Conservation (phyloP, 2,797 vertebrate genomes). For the Enteromius fasciolatus region DNA sequence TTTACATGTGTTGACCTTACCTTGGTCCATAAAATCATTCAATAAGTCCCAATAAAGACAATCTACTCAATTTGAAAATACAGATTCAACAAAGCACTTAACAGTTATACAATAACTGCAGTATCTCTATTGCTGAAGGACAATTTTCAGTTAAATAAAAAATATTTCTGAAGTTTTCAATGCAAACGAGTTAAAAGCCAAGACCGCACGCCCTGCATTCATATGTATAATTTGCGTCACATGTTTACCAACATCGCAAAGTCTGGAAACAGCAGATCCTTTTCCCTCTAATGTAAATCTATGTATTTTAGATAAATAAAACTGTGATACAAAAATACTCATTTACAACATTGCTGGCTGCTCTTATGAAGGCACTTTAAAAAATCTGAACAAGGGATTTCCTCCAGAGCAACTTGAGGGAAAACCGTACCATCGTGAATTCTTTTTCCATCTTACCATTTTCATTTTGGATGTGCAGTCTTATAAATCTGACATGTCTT, state of each 20-base stretch:
- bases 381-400: slow-evolving; percentile 82
- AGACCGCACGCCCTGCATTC: slow-evolving; percentile 46
- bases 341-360: slow-evolving; percentile 84
- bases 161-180: slow-evolving; percentile 42
- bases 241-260: slow-evolving; percentile 41
- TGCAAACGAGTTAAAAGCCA: slow-evolving; percentile 55
- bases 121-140: slow-evolving; percentile 55
- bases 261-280: slow-evolving; percentile 49
- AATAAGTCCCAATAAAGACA: slow-evolving; percentile 52
- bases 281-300: slow-evolving; percentile 76
- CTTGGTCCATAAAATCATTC: slow-evolving; percentile 42
- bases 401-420: slow-evolving; percentile 80
- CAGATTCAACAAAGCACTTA: slow-evolving; percentile 58
- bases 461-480: slow-evolving; percentile 50
- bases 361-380: slow-evolving; percentile 83
- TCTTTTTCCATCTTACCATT: slow-evolving; percentile 55
- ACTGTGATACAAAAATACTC: slow-evolving; percentile 86
- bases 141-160: slow-evolving; percentile 48
- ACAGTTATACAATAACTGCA: slow-evolving; percentile 62
- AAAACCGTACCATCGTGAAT: slow-evolving; percentile 63
- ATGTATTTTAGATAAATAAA: slow-evolving; percentile 85
- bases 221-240: slow-evolving; percentile 22
- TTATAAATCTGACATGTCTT: slow-evolving; percentile 63
- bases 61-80: slow-evolving; percentile 55
- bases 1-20: slow-evolving; percentile 46